phyloP scores from a whole-genome alignment of 1,140 invertebrate species.

The Patella vulgata region DNA sequence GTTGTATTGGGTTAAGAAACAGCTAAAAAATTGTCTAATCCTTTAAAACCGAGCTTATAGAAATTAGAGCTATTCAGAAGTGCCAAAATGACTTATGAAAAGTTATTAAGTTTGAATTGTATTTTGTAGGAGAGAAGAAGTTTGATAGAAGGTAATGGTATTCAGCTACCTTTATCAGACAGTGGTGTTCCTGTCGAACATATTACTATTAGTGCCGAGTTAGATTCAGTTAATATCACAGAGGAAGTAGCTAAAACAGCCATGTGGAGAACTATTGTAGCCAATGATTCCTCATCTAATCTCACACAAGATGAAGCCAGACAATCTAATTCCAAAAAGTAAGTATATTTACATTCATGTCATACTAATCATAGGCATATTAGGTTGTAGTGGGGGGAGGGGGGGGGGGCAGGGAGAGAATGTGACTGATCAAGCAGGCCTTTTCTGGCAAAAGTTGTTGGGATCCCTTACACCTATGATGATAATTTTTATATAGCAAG shows the following conservation, averaged over 20 bases:
- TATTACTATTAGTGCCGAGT: slow-evolving; percentile 34
- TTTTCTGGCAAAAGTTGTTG: too few relatives aligned
- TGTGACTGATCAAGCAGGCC: slow-evolving; percentile 1
- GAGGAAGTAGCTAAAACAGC: slow-evolving; percentile 53
- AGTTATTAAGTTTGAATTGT: too few relatives aligned
- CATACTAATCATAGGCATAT: not conserved
- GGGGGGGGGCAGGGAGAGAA: not conserved
- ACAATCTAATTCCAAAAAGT: slow-evolving; percentile 30
- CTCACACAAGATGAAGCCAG: slow-evolving; percentile 21
- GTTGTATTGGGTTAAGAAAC: too few relatives aligned
- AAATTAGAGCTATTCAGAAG: too few relatives aligned
- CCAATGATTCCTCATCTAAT: slow-evolving; percentile 45
- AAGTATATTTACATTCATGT: slow-evolving; percentile 3
- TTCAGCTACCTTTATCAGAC: slow-evolving; percentile 9
- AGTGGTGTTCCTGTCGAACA: slow-evolving; percentile 28
- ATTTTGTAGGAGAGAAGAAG: slow-evolving; percentile 24
- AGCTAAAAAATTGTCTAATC: too few relatives aligned
- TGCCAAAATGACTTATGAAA: too few relatives aligned
- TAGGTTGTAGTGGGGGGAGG: not conserved
- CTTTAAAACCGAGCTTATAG: too few relatives aligned
- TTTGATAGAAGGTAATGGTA: slow-evolving; percentile 21
- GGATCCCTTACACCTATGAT: too few relatives aligned
- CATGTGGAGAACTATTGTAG: slow-evolving; percentile 53
- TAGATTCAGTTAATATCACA: slow-evolving; percentile 48
- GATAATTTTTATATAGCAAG: too few relatives aligned